Base-by-base conservation (phyloP, 2,113 vertebrate genomes). In the Gallinago media region DNA sequence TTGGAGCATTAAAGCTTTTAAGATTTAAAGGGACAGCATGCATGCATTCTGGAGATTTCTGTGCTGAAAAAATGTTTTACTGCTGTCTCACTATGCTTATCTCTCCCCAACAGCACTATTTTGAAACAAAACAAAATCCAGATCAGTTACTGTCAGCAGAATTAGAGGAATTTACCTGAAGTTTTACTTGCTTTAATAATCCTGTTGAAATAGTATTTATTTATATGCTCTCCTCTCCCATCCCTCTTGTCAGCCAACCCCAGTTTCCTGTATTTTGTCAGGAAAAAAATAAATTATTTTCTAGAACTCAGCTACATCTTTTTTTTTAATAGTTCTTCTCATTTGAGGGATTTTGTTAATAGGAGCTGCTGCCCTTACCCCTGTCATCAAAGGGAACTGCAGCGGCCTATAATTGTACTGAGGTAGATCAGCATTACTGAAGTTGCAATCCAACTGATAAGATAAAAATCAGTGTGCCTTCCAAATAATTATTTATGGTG, bases 131-230 rank as follows among this genome's bases (percentile, higher is more conserved):
- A 86, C 75, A 94, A 95, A 90, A 81, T 80, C 68, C 31, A 92
- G 61, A 88, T 94, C 83, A 82, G 61, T 89, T 91, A 68, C 44
- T 87, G 26, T 89, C 61, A 87, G 65, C 85, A 94, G 66, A 95
- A 92, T 95, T 77, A 92, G 52, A 93, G 95, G 95, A 96, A 96
- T 91, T 93, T 91, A 94, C 88, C 96, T 94, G 88, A 96, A 86
- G 68, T 89, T 92, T 87, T 94, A 68, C 70, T 91, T 89, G 46
- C 55, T 89, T 91, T 92, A 88, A 74, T 71, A 81, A 88, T 73
- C 23, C 67, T 84, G 66, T 6, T 93, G 65, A 89, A 94, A 73
- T 42, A 42, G 27, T 87, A 38, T 72, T 94, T 72, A 79, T 83
- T 93, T 94, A 34, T 85, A 40, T 75, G 56, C 36, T 7, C 66